A percentile compares a stretch with the other conserved stretches of the same genome.
phyloP scores from a whole-genome alignment of 2,797 vertebrate species.

The Vireo griseus region DNA sequence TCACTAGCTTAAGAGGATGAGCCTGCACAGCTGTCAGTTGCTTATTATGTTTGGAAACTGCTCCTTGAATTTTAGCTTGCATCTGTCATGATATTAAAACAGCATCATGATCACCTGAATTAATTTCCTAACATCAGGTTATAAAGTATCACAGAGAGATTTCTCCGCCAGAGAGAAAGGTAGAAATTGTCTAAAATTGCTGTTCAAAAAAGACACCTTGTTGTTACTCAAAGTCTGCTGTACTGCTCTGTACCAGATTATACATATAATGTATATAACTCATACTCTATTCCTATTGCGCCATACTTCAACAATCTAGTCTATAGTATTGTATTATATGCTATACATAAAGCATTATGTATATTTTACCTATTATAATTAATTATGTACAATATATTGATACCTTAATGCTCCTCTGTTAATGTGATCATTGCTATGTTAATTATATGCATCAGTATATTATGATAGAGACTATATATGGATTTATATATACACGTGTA shows the following conservation, averaged over 20 bases:
- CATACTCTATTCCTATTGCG: neutral
- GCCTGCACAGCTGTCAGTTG: neutral
- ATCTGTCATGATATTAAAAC: neutral
- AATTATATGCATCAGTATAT: neutral
- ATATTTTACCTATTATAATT: neutral
- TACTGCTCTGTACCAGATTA: neutral
- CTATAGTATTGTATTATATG: neutral
- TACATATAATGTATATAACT: neutral
- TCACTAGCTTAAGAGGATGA: neutral
- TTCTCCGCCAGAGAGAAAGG: neutral
- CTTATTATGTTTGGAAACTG: neutral
- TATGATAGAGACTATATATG: fast-evolving
- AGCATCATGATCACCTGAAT: neutral
- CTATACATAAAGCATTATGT: neutral
- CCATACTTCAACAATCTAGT: neutral
- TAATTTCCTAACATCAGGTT: neutral
- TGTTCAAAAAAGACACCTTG: neutral
- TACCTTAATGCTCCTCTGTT: neutral
- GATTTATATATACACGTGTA: neutral
- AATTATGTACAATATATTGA: neutral
- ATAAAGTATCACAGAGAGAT: neutral
- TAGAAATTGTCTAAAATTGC: neutral
- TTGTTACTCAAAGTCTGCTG: neutral
- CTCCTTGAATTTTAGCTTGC: neutral
- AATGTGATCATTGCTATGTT: neutral